phyloP scores from a whole-genome alignment of 2,888 invertebrate genomes.

The Acanthosepion lycidas region DNA sequence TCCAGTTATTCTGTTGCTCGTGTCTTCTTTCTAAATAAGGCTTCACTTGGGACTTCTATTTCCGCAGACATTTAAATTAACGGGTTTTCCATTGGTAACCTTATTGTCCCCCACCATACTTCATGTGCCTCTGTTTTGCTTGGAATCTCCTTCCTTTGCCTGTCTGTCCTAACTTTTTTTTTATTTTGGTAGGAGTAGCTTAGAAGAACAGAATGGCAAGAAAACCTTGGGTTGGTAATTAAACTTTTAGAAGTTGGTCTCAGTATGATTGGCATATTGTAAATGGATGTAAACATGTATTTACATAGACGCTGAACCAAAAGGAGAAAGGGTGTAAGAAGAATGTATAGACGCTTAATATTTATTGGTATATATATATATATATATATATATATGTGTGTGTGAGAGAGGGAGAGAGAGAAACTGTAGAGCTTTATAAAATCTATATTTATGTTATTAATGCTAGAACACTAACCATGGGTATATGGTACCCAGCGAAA shows the following conservation, averaged over 20 bases:
- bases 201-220: background rate
- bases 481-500: no score
- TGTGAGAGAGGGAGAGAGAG: background rate
- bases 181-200: background rate
- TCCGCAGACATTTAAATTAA: background rate
- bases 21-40: no score
- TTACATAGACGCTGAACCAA: background rate
- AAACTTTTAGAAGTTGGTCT: background rate
- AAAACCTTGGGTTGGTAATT: background rate
- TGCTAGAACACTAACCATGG: no score
- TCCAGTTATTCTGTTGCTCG: no score
- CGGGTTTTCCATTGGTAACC: background rate
- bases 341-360: background rate
- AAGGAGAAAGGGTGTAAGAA: background rate
- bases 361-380: background rate
- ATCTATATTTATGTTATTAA: no score
- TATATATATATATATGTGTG: no score
- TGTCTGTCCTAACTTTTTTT: no score
- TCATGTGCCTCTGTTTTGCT: background rate
- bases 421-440: background rate
- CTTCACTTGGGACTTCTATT: no score
- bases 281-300: conserved; percentile 11
- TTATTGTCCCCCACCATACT: background rate
- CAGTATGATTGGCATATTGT: background rate
- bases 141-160: background rate